Evolutionary conservation across 2,113 vertebrate genomes (phyloP).

Genomic region (Psettodes erumei): DNA sequence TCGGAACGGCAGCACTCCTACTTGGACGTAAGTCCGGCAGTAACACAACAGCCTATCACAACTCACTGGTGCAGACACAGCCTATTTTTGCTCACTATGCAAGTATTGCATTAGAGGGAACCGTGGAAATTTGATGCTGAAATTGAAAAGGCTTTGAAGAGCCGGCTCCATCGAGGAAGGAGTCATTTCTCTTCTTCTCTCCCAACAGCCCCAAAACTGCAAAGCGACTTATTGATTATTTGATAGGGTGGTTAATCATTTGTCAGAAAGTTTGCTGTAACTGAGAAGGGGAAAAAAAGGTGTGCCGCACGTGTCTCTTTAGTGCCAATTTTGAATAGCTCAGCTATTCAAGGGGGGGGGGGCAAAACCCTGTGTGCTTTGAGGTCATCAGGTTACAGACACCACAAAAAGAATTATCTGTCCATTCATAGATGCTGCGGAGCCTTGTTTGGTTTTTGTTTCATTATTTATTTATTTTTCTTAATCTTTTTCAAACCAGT

Average conservation of each 20-base stretch:
- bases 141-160: conserved; percentile 72
- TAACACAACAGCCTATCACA: conserved; percentile 76
- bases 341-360: too few relatives aligned
- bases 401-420: conserved; percentile 2
- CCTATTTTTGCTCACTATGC: conserved; percentile 65
- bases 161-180: conserved; percentile 44
- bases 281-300: conserved; percentile 47
- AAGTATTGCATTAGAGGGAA: conserved; percentile 65
- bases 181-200: conserved; percentile 55
- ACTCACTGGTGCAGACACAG: conserved; percentile 73
- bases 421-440: too few relatives aligned
- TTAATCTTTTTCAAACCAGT: conserved; percentile 12
- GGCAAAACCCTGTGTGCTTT: neutral
- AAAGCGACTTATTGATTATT: conserved; percentile 70
- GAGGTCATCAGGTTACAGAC: conserved; percentile 9
- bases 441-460: neutral
- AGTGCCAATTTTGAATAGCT: conserved; percentile 14
- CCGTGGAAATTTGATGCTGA: conserved; percentile 69
- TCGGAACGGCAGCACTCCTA: conserved; percentile 69
- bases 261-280: conserved; percentile 63
- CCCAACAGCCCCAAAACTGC: conserved; percentile 41
- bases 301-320: conserved; percentile 30
- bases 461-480: neutral
- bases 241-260: conserved; percentile 65
- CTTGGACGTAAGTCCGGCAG: conserved; percentile 62